Evolutionary conservation across 2,113 vertebrate genomes (phyloP).

Genomic region (Peromyscus maniculatus): DNA sequence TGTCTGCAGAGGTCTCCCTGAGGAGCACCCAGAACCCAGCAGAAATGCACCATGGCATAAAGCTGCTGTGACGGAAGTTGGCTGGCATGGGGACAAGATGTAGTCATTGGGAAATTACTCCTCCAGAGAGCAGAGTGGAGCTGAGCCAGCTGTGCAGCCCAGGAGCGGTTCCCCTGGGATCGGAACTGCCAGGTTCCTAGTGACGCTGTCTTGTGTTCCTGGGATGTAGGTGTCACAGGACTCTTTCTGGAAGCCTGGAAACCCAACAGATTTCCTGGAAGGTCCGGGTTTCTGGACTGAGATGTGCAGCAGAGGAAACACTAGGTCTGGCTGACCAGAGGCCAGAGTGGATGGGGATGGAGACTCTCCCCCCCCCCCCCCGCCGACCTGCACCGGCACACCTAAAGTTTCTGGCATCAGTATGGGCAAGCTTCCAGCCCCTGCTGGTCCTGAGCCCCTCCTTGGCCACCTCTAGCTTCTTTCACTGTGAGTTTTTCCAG

Average conservation of each 20-base stretch:
- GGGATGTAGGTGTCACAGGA: background rate
- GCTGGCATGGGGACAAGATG: background rate
- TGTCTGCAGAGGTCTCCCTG: background rate
- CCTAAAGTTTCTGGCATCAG: background rate
- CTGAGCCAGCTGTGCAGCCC: background rate
- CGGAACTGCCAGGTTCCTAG: background rate
- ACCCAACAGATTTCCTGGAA: background rate
- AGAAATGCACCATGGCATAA: background rate
- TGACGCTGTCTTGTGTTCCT: background rate
- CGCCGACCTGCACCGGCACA: fast-evolving
- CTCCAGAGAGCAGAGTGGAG: background rate
- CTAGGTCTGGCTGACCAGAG: background rate
- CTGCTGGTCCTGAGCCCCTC: no score
- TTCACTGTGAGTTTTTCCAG: background rate
- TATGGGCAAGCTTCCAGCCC: fast-evolving
- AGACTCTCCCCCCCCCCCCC: fast-evolving
- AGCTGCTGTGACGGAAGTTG: background rate
- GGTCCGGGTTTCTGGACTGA: background rate
- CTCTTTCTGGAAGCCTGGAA: background rate
- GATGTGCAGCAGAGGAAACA: background rate
- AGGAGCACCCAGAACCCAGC: background rate
- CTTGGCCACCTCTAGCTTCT: background rate
- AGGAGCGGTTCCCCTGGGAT: background rate
- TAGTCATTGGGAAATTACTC: background rate
- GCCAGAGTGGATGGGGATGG: no score